A percentile compares a stretch with the other conserved stretches of the same genome.
phyloP scores from a whole-genome alignment of 2,797 vertebrate species.

The Mionectes olivaceus region DNA sequence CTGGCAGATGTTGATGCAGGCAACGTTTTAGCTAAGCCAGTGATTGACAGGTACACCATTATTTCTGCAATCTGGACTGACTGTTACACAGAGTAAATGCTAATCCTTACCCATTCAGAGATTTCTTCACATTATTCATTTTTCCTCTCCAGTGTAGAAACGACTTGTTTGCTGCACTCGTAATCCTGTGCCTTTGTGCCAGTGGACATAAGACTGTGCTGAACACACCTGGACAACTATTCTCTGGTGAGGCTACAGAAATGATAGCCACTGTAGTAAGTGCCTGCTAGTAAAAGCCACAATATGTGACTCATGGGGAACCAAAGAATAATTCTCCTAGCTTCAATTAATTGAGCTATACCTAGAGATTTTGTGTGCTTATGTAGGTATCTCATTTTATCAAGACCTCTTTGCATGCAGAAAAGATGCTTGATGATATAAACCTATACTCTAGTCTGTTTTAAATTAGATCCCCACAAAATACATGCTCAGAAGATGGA shows the following conservation, averaged over 20 bases:
- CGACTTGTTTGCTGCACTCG: slow-evolving; percentile 49
- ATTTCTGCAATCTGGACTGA: slow-evolving; percentile 64
- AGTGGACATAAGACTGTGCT: slow-evolving; percentile 8
- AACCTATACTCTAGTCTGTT: slow-evolving; percentile 10
- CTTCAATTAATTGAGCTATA: slow-evolving; percentile 65
- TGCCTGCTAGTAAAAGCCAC: slow-evolving; percentile 1
- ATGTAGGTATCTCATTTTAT: slow-evolving; percentile 43
- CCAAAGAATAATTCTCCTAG: slow-evolving; percentile 40
- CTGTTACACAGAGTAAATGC: slow-evolving; percentile 58
- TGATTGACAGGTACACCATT: slow-evolving; percentile 69
- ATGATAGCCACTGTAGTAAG: slow-evolving; percentile 34
- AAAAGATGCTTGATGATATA: slow-evolving; percentile 38
- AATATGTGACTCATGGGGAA: slow-evolving; percentile 8
- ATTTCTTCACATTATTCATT: slow-evolving; percentile 60
- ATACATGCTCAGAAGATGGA: slow-evolving; percentile 40
- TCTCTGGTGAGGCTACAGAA: slow-evolving; percentile 23
- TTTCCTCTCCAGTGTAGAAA: slow-evolving; percentile 62
- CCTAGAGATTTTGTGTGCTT: slow-evolving; percentile 43
- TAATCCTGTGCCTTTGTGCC: slow-evolving; percentile 40
- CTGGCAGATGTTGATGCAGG: slow-evolving; percentile 48
- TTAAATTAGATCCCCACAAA: slow-evolving; percentile 56
- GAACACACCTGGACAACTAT: slow-evolving; percentile 59
- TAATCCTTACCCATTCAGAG: slow-evolving; percentile 50
- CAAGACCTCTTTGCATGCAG: slow-evolving; percentile 41
- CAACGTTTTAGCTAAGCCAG: slow-evolving; percentile 17